Percentiles rank a stretch among this genome's conserved stretches.
These are phyloP conservation scores for Lithophane ornitopus DNA, from an alignment of 2,888 invertebrate genomes.

Conservation along the genomic window DNA sequence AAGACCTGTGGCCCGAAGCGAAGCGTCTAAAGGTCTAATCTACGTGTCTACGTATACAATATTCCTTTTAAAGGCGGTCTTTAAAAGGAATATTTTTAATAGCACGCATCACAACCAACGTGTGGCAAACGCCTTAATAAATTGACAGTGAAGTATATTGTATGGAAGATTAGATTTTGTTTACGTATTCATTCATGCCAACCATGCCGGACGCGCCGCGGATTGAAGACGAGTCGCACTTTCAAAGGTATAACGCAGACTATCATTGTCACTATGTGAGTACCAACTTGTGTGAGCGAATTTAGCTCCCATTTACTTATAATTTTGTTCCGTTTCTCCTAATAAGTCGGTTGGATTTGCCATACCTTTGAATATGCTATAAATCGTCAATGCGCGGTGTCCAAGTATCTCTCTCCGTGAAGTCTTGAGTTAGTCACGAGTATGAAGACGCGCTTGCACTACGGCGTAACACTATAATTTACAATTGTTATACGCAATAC, in stretches of 20 bases:
- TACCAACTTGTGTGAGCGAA: neutral
- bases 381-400: conserved; percentile 48
- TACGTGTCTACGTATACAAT: conserved; percentile 85
- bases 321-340: neutral
- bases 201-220: conserved; percentile 75
- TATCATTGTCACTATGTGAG: neutral
- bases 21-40: conserved; percentile 88
- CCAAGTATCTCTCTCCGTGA: conserved; percentile 58
- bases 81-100: conserved; percentile 73
- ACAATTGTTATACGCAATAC: conserved; percentile 72
- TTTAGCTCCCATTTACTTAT: neutral
- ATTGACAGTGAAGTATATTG: conserved; percentile 86
- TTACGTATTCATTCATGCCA: conserved; percentile 87
- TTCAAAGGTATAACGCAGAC: conserved; percentile 8
- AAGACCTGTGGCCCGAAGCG: conserved; percentile 88
- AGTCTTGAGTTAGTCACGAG: conserved; percentile 75
- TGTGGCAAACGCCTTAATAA: conserved; percentile 86
- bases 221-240: conserved; percentile 32
- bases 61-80: conserved; percentile 77
- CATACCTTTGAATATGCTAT: conserved; percentile 16
- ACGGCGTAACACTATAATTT: conserved; percentile 68
- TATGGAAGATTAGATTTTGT: conserved; percentile 82
- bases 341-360: neutral
- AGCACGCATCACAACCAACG: conserved; percentile 90
- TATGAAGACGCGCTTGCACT: conserved; percentile 66